Conservation (phyloP, 2,113 vertebrate species). For the Scartelaos histophorus region DNA sequence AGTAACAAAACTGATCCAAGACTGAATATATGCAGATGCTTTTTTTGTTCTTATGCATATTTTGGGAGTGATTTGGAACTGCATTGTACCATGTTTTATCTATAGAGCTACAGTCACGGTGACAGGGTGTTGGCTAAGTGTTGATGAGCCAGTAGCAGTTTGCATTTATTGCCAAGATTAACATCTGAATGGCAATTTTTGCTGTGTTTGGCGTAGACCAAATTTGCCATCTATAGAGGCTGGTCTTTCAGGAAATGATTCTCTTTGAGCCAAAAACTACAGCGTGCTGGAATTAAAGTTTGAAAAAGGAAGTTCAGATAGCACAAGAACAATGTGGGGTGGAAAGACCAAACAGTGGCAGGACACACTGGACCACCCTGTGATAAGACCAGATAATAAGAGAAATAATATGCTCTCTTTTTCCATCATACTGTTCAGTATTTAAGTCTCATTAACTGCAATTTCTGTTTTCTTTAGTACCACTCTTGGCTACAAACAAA, state of each 20-base stretch:
- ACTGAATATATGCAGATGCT: not conserved
- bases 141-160: not conserved
- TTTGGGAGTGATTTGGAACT: too few relatives aligned
- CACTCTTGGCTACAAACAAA: too few relatives aligned
- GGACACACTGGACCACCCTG: conserved; percentile 40
- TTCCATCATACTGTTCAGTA: too few relatives aligned
- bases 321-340: conserved; percentile 20
- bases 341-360: conserved; percentile 49
- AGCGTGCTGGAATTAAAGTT: conserved; percentile 40
- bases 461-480: too few relatives aligned
- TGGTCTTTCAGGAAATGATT: conserved; percentile 64
- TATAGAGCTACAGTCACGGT: not conserved
- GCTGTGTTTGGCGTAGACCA: conserved; percentile 55
- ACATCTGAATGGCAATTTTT: conserved; percentile 47
- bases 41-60: not conserved
- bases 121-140: conserved; percentile 4
- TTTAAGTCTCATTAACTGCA: too few relatives aligned
- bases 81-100: too few relatives aligned
- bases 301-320: conserved; percentile 42
- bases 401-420: too few relatives aligned
- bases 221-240: conserved; percentile 44
- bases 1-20: too few relatives aligned
- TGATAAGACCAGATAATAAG: not conserved
- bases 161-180: conserved; percentile 20
- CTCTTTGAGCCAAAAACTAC: conserved; percentile 68